Conservation (phyloP, 2,888 invertebrate species). For the Polymixis lichenea region DNA sequence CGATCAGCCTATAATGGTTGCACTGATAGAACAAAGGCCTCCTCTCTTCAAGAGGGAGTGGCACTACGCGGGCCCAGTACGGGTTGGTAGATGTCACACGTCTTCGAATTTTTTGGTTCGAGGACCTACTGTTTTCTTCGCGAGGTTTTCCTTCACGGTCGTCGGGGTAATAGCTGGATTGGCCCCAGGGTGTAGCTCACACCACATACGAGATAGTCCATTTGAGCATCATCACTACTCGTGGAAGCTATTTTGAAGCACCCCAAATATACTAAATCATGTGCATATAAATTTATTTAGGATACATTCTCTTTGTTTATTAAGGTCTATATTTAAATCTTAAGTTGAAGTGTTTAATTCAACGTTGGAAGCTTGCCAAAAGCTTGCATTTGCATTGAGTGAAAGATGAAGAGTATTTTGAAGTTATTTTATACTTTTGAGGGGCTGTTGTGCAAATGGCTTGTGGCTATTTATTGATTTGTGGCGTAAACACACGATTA, state of each 20-base stretch:
- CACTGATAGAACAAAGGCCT: too few relatives aligned
- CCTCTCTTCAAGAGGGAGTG: too few relatives aligned
- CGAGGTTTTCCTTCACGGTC: too few relatives aligned
- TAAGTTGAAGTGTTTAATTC: slow-evolving; percentile 31
- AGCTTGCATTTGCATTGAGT: slow-evolving; percentile 12
- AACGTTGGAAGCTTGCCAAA: slow-evolving; percentile 30
- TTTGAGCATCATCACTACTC: not conserved
- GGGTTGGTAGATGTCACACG: too few relatives aligned
- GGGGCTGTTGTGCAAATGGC: slow-evolving; percentile 10
- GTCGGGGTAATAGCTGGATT: too few relatives aligned
- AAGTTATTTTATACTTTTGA: slow-evolving; percentile 24
- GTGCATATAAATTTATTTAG: not conserved
- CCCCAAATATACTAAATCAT: not conserved
- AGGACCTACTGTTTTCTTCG: too few relatives aligned
- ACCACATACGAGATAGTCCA: not conserved
- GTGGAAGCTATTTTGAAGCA: not conserved
- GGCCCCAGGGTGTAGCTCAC: not conserved
- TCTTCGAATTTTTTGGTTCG: too few relatives aligned
- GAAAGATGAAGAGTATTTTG: slow-evolving; percentile 15
- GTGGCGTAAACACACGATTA: not conserved
- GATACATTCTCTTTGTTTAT: slow-evolving; percentile 26
- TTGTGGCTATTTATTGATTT: slow-evolving; percentile 17
- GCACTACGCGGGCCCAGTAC: too few relatives aligned
- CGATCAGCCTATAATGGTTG: too few relatives aligned
- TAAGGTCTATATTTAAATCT: slow-evolving; percentile 21